Conservation (phyloP, 2,888 invertebrate genomes). For the Tachina lurida region DNA sequence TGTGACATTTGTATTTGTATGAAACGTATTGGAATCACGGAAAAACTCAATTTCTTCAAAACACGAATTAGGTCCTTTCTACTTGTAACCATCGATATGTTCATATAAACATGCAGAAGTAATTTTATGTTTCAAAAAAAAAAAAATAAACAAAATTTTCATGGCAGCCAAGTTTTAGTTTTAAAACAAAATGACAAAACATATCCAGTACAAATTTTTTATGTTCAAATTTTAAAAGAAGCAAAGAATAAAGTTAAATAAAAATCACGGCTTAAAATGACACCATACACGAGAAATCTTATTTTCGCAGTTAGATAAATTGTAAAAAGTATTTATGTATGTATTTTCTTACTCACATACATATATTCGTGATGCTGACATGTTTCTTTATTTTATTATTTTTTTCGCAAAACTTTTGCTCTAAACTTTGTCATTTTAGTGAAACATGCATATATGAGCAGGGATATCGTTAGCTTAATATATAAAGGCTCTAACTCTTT, state of each 20-base stretch:
- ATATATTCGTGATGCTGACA: not conserved
- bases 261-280: slow-evolving; percentile 72
- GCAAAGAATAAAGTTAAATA: slow-evolving; percentile 46
- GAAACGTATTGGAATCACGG: no score
- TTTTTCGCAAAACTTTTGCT: slow-evolving; percentile 46
- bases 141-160: not conserved
- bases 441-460: not conserved
- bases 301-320: slow-evolving; percentile 66
- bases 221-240: slow-evolving; percentile 55
- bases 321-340: slow-evolving; percentile 61
- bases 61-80: no score
- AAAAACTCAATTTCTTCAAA: no score
- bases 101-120: not conserved
- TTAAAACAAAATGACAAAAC: slow-evolving; percentile 28
- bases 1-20: no score
- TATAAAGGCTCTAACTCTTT: no score
- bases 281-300: slow-evolving; percentile 72
- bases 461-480: not conserved
- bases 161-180: not conserved
- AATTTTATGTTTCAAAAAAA: not conserved
- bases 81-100: not conserved
- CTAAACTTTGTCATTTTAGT: slow-evolving; percentile 50
- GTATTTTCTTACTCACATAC: slow-evolving; percentile 1
- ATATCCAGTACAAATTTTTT: slow-evolving; percentile 48
- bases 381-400: not conserved